Evolutionary conservation across 2,888 invertebrate species (phyloP), one percentile per base, ranked within the genome.

Genomic region (Machimus atricapillus): DNA sequence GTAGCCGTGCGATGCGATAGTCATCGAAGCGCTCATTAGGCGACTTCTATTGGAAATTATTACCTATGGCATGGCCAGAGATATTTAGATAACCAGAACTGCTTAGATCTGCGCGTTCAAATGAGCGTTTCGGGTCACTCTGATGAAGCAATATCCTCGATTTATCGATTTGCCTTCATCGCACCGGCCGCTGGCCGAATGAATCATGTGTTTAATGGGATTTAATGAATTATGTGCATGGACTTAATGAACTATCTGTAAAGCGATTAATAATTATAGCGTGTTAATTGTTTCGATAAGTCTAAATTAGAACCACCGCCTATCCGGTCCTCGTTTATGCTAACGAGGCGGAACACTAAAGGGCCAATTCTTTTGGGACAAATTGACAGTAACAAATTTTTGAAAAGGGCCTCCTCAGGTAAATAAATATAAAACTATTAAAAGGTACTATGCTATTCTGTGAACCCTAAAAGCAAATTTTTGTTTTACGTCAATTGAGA

Each of bases 211-310:
- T 46, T 79, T 79, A 79, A 79, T 79, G 79, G 79, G 52, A 52
- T 79, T 34, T 52, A 31, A 79, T 79, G 52, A 79, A 52, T 79
- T 52, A 79, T 79, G 52, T 52, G 79, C 79, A 79, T 12, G 31
- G 16, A 52, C 79, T 79, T 79, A 79, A 79, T 79, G 79, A 79
- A 79, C 52, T 79, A 46, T 40, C 31, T 79, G 56, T 52, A 79
- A 52, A 79, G 31, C 79, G 52, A 79, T 79, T 79, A 79, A 79
- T 79, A 79, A 79, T 52, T 52, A 52, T 52, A 52, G 52, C 23
- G 52, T 79, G 79, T 56, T 79, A 79, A 79, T 79, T 79, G 46
- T 79, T 46, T 31, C 79, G 79, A 79, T 79, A 79, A 79, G 79
- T 31, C 79, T 31, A 52, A 79, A 79, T 79, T 79, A 79, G 78